Evolutionary conservation across 2,797 vertebrate genomes (phyloP).

Genomic region (Vespertilio murinus): DNA sequence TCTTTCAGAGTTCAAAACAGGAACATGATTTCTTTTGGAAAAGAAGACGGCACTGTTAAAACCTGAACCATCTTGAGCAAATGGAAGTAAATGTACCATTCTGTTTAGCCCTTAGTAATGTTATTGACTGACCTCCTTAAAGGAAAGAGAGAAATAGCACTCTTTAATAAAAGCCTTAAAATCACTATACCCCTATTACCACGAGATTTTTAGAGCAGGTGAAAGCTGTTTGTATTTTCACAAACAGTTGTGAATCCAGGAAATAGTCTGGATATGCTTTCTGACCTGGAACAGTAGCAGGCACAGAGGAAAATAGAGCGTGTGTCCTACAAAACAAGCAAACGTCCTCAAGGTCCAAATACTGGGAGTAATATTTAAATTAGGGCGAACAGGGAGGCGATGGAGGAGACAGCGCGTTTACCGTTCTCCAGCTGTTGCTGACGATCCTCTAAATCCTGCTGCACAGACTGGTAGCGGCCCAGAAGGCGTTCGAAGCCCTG

Average conservation of each 20-base stretch:
- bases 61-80: background rate
- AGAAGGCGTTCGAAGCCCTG: constrained; percentile 84
- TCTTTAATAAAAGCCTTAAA: background rate
- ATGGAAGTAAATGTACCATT: background rate
- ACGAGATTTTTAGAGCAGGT: background rate
- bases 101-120: background rate
- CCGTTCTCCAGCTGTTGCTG: constrained; percentile 87
- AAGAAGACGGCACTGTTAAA: background rate
- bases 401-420: constrained; percentile 68
- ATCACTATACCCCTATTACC: background rate
- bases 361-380: background rate
- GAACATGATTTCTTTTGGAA: constrained; percentile 6
- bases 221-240: background rate
- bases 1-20: background rate
- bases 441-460: constrained; percentile 84
- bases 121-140: background rate
- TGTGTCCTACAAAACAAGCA: background rate
- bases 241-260: background rate
- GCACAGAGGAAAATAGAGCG: background rate
- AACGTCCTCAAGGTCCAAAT: background rate
- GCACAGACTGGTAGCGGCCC: constrained; percentile 82
- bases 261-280: background rate
- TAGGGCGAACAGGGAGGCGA: background rate
- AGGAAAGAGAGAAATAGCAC: background rate
- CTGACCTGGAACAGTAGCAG: background rate